Evolutionary conservation across 2,797 vertebrate species (phyloP).

Genomic region (Acrossocheilus wenchowensis): DNA sequence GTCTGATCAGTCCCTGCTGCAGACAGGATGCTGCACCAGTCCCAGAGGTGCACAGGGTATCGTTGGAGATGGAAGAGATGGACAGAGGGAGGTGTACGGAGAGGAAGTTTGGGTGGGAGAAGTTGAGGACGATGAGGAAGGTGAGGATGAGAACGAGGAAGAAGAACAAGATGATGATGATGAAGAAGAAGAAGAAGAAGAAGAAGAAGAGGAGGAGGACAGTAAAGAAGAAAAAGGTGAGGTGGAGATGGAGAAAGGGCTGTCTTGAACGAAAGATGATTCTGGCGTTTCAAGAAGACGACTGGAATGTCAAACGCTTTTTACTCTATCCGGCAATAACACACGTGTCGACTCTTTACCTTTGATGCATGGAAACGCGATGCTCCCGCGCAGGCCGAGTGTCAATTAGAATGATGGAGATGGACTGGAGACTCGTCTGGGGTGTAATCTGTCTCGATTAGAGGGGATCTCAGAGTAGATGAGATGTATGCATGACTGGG

Average conservation of each 20-base stretch:
- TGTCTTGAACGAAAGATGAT: background rate
- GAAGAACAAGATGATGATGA: background rate
- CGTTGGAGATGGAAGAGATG: slow-evolving; percentile 33
- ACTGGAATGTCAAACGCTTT: background rate
- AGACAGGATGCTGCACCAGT: slow-evolving; percentile 58
- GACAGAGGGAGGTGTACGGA: slow-evolving; percentile 34
- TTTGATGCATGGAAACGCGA: background rate
- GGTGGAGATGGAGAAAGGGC: background rate
- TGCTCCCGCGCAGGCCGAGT: background rate
- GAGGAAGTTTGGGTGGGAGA: slow-evolving; percentile 22
- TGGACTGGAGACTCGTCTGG: slow-evolving; percentile 9
- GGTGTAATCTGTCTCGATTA: slow-evolving; percentile 47
- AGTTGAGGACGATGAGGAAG: slow-evolving; percentile 27
- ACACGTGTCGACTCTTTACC: background rate
- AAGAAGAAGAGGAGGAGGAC: background rate
- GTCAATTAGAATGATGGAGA: slow-evolving; percentile 21
- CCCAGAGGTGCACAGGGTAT: slow-evolving; percentile 52
- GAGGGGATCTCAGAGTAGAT: slow-evolving; percentile 16
- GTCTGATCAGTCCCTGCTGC: slow-evolving; percentile 57
- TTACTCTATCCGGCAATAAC: slow-evolving; percentile 11
- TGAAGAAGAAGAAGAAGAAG: background rate
- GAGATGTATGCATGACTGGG: background rate
- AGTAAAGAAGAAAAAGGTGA: slow-evolving; percentile 35
- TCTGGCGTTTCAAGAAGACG: background rate
- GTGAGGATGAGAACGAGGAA: slow-evolving; percentile 7